phyloP scores from a whole-genome alignment of 1,140 invertebrate species.

The Halictus rubicundus region DNA sequence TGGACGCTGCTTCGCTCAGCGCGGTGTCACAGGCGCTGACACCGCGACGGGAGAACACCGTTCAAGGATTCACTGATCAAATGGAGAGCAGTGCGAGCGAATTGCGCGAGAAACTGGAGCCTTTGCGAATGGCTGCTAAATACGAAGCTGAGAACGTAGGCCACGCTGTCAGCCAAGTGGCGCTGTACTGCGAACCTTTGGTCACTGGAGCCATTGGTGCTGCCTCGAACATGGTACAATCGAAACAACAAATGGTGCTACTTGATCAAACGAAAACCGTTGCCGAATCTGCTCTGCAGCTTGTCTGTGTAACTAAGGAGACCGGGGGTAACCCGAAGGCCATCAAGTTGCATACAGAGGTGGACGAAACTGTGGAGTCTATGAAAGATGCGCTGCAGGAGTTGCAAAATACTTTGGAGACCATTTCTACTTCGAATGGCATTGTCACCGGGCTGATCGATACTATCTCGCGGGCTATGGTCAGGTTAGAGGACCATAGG shows the following conservation, averaged over 20 bases:
- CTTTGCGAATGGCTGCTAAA: slow-evolving; percentile 90
- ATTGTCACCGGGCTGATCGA: slow-evolving; percentile 94
- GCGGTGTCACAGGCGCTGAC: slow-evolving; percentile 91
- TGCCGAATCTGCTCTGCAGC: slow-evolving; percentile 92
- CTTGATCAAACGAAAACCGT: slow-evolving; percentile 97
- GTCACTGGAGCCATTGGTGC: slow-evolving; percentile 91
- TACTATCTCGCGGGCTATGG: slow-evolving; percentile 92
- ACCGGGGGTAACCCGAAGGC: slow-evolving; percentile 96
- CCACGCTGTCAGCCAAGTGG: slow-evolving; percentile 91
- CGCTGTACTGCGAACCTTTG: slow-evolving; percentile 91
- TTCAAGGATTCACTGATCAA: slow-evolving; percentile 91
- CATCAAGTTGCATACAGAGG: slow-evolving; percentile 87
- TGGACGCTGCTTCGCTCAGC: slow-evolving; percentile 93
- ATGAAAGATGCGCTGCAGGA: slow-evolving; percentile 92
- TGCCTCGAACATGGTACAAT: slow-evolving; percentile 94
- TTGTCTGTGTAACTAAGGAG: slow-evolving; percentile 93
- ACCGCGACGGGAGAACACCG: slow-evolving; percentile 87
- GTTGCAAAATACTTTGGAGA: slow-evolving; percentile 89
- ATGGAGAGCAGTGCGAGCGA: slow-evolving; percentile 88
- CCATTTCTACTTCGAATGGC: slow-evolving; percentile 92
- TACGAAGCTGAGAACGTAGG: slow-evolving; percentile 96
- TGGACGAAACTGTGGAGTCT: slow-evolving; percentile 91
- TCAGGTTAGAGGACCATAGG: slow-evolving; percentile 87
- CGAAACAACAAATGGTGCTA: slow-evolving; percentile 92
- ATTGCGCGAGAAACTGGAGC: slow-evolving; percentile 90